phyloP scores from a whole-genome alignment of 2,113 vertebrate genomes.

The Bettongia penicillata region DNA sequence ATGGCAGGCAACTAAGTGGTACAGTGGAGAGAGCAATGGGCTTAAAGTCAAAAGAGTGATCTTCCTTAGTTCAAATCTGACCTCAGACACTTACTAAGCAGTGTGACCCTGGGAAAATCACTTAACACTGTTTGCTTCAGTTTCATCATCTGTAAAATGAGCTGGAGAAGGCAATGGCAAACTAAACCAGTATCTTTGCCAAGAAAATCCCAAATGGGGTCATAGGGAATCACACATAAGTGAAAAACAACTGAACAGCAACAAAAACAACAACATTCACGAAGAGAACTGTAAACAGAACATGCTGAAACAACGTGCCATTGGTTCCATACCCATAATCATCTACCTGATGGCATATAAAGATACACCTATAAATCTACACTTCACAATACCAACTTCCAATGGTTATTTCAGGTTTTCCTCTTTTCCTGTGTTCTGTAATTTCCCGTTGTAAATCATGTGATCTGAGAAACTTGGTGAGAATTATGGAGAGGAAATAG shows the following conservation, averaged over 20 bases:
- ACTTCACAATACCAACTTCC: background rate
- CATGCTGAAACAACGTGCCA: background rate
- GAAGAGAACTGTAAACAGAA: background rate
- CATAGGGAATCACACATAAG: background rate
- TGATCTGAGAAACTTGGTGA: background rate
- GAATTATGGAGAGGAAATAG: background rate
- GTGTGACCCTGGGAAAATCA: background rate
- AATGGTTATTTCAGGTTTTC: background rate
- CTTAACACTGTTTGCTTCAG: background rate
- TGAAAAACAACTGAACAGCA: background rate
- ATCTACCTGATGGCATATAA: background rate
- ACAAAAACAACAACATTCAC: background rate
- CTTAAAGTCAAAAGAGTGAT: no score
- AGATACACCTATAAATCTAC: background rate
- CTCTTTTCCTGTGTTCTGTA: background rate
- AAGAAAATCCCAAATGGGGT: background rate
- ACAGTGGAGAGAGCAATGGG: no score
- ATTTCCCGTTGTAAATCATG: background rate
- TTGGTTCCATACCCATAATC: background rate
- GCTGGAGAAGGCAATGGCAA: background rate
- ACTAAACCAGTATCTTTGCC: background rate
- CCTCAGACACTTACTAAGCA: no score
- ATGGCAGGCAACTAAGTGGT: no score
- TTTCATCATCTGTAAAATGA: background rate
- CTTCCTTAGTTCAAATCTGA: no score